A percentile compares a stretch with the other conserved stretches of the same genome.
These are phyloP conservation scores for Halocynthia aurantium DNA, from an alignment of 23 tunicate genomes.

Conservation along the genomic window DNA sequence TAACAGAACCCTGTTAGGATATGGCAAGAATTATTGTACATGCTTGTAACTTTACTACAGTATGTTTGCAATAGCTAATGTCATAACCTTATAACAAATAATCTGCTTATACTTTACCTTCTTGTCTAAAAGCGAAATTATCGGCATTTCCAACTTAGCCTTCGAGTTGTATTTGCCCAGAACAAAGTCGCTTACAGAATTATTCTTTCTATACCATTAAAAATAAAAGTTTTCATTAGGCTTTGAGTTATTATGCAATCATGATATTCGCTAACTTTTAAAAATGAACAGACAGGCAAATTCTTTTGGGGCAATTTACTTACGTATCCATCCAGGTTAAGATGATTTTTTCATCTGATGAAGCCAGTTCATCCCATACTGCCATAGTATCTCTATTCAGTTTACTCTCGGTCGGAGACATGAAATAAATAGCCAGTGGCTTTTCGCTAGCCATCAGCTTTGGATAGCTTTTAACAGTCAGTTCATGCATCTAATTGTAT, in stretches of 20 bases:
- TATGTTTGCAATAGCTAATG: too few species aligned
- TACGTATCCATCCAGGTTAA: conserved; percentile 25
- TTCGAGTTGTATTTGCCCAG: conserved; percentile 7
- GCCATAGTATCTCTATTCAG: too few species aligned
- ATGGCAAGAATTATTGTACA: neutral
- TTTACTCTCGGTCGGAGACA: conserved; percentile 3
- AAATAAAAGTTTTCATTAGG: too few species aligned
- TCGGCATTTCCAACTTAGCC: neutral
- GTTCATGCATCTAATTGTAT: conserved; percentile 1
- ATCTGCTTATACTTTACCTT: conserved; percentile 6
- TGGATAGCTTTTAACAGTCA: conserved; percentile 12
- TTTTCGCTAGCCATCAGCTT: conserved; percentile 5
- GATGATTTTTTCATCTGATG: neutral
- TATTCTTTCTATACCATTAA: neutral
- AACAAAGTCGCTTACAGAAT: conserved; percentile 11
- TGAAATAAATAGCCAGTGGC: conserved; percentile 17
- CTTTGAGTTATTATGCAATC: too few species aligned
- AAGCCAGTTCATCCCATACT: too few species aligned
- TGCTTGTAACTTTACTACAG: too few species aligned
- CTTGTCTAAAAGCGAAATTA: conserved; percentile 5
- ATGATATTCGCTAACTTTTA: too few species aligned
- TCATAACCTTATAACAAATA: too few species aligned
- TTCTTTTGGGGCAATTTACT: neutral
- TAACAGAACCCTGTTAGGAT: conserved; percentile 11
- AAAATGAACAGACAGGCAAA: too few species aligned